Conservation (phyloP, 1,140 invertebrate genomes). For the Phortica variegata region DNA sequence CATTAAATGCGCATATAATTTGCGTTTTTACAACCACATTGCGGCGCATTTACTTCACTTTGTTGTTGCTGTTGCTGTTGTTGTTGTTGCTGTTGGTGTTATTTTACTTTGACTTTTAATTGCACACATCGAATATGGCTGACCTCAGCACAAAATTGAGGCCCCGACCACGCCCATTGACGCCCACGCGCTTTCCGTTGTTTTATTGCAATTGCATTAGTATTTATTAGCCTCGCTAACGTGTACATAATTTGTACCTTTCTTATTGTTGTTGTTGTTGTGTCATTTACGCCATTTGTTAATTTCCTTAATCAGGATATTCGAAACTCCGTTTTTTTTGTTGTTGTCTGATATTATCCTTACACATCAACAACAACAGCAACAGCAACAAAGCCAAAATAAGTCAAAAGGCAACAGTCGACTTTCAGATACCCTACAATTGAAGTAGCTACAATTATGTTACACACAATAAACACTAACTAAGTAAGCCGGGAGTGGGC, state of each 20-base stretch:
- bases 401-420: not conserved
- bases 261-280: too few species aligned
- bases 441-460: too few species aligned
- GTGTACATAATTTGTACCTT: too few species aligned
- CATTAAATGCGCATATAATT: slow-evolving; percentile 46
- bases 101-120: slow-evolving; percentile 36
- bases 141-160: not conserved
- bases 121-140: slow-evolving; percentile 9
- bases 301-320: too few species aligned
- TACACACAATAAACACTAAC: too few species aligned
- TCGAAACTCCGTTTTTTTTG: too few species aligned
- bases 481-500: too few species aligned
- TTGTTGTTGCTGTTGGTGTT: not conserved
- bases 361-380: not conserved
- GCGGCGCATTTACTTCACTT: too few species aligned
- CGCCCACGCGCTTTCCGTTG: slow-evolving; percentile 2
- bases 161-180: not conserved
- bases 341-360: too few species aligned
- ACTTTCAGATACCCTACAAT: not conserved
- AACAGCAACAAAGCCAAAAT: not conserved
- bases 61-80: too few species aligned
- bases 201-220: slow-evolving; percentile 41
- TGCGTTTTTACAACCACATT: slow-evolving; percentile 6
- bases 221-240: too few species aligned
- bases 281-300: too few species aligned